Percentiles rank a stretch among this genome's conserved stretches.
Evolutionary conservation across 2,888 invertebrate species (phyloP).

Genomic region (Cerastoderma edule): DNA sequence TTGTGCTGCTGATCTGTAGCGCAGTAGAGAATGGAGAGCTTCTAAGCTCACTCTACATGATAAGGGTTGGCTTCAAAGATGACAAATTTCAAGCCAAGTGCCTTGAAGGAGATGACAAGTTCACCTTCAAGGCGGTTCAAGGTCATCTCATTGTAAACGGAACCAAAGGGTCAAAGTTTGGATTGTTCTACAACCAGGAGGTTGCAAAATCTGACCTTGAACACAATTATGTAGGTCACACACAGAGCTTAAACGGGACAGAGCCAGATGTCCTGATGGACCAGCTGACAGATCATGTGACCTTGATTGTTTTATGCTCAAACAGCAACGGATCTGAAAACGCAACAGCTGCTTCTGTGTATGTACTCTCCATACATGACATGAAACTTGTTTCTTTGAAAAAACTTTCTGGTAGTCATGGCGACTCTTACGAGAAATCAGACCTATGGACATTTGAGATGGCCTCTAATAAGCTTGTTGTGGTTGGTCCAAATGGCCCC

Average conservation of each 20-base stretch:
- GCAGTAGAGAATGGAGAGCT: conserved; percentile 40
- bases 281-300: conserved; percentile 42
- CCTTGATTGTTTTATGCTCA: conserved; percentile 69
- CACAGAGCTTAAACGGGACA: conserved; percentile 60
- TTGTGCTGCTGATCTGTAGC: conserved; percentile 67
- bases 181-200: conserved; percentile 68
- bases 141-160: conserved; percentile 43
- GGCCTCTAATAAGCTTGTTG: conserved; percentile 42
- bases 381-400: conserved; percentile 29
- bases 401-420: conserved; percentile 53
- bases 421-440: conserved; percentile 47
- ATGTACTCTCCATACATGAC: conserved; percentile 52
- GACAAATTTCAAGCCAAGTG: conserved; percentile 54
- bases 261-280: conserved; percentile 38
- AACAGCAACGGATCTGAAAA: conserved; percentile 70
- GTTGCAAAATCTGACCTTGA: conserved; percentile 19
- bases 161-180: conserved; percentile 37
- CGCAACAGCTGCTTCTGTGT: conserved; percentile 64
- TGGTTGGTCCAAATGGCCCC: conserved; percentile 70
- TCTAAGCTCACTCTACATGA: conserved; percentile 60
- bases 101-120: conserved; percentile 69
- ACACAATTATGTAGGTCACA: conserved; percentile 54
- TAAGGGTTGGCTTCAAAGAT: conserved; percentile 67
- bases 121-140: conserved; percentile 55
- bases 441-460: conserved; percentile 70